Evolutionary conservation across 2,113 vertebrate species (phyloP).

Genomic region (Halichoeres trimaculatus): DNA sequence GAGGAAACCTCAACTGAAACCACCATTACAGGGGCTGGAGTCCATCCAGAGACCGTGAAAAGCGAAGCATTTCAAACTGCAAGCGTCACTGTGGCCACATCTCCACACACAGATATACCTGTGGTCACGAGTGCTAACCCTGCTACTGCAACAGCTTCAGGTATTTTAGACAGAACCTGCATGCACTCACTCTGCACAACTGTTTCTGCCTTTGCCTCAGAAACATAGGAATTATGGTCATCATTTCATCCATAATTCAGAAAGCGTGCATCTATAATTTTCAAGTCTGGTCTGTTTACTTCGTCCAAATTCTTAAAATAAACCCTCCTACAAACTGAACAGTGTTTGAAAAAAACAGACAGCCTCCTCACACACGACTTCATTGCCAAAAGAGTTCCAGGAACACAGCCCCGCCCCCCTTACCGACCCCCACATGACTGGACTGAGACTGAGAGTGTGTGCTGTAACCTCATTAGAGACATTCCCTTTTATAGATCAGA

Average conservation of each 20-base stretch:
- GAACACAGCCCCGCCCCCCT: slow-evolving; percentile 9
- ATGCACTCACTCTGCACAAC: background rate
- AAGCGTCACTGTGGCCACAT: background rate
- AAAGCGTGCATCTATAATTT: slow-evolving; percentile 27
- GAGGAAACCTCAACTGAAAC: slow-evolving; percentile 18
- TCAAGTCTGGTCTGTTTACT: slow-evolving; percentile 23
- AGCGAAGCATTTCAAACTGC: background rate
- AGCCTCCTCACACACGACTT: slow-evolving; percentile 10
- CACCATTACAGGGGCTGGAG: background rate
- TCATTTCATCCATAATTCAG: slow-evolving; percentile 10
- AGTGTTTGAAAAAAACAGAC: slow-evolving; percentile 56
- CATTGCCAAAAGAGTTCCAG: slow-evolving; percentile 19
- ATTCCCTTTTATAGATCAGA: slow-evolving; percentile 57
- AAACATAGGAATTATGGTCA: slow-evolving; percentile 1
- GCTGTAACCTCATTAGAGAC: slow-evolving; percentile 29
- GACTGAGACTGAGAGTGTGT: slow-evolving; percentile 25
- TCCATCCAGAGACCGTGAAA: slow-evolving; percentile 15
- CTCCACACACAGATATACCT: slow-evolving; percentile 1
- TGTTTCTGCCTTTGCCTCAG: background rate
- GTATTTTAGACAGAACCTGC: slow-evolving; percentile 37
- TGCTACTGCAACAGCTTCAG: slow-evolving; percentile 27
- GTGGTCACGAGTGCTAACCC: background rate
- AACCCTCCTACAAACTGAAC: slow-evolving; percentile 33
- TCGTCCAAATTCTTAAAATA: slow-evolving; percentile 45
- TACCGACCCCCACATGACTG: slow-evolving; percentile 39